These are phyloP conservation scores for Pristionchus japonicus DNA, from an alignment of 2,888 invertebrate species.

Conservation along the genomic window DNA sequence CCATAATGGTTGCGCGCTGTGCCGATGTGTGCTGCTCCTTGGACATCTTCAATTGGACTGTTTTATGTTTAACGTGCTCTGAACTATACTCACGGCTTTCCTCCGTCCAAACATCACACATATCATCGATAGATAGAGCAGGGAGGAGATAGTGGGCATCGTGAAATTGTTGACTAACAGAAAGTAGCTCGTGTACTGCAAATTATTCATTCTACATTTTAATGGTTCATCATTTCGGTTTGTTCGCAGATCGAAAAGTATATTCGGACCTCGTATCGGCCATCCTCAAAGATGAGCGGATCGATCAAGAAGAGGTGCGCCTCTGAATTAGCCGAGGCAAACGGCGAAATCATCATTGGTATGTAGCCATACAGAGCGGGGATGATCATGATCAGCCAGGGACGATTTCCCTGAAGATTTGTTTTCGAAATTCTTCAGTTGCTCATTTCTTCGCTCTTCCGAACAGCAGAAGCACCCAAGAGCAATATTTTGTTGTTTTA, in stretches of 20 bases:
- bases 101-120: not conserved
- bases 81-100: not conserved
- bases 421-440: too few relatives aligned
- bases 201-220: not conserved
- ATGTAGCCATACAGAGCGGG: not conserved
- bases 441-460: too few relatives aligned
- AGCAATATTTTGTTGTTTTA: too few relatives aligned
- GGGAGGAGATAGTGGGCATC: not conserved
- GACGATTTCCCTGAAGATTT: not conserved
- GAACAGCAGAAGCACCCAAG: too few relatives aligned
- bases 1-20: not conserved
- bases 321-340: not conserved
- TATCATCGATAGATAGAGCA: not conserved
- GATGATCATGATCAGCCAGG: not conserved
- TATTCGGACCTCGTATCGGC: not conserved
- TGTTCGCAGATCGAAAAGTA: too few relatives aligned
- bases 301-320: not conserved
- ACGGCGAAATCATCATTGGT: not conserved
- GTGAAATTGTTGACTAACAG: not conserved
- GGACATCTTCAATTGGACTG: not conserved
- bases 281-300: not conserved
- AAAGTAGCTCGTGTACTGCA: constrained; percentile 1
- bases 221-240: not conserved
- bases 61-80: not conserved
- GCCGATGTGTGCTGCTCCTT: not conserved